These are phyloP conservation scores for Rhinatrema bivittatum DNA, from an alignment of 2,797 vertebrate genomes.

Conservation along the genomic window DNA sequence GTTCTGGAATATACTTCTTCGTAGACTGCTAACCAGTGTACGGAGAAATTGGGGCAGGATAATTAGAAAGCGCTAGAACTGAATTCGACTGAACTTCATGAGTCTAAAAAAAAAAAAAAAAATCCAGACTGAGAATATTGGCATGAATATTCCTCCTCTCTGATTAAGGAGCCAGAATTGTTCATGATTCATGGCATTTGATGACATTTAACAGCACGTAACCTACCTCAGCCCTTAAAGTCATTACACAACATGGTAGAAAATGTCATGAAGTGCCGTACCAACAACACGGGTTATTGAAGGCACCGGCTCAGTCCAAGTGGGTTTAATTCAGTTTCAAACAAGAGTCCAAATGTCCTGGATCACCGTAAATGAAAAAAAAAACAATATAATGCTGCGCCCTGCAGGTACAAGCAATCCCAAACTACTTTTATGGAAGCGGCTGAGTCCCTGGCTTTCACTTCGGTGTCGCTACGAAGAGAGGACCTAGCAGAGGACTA, in stretches of 20 bases:
- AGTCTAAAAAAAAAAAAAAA: slow-evolving; percentile 29
- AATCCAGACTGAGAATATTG: slow-evolving; percentile 40
- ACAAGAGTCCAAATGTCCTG: too few species aligned
- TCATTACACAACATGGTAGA: slow-evolving; percentile 28
- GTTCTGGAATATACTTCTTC: too few species aligned
- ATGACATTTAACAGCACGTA: slow-evolving; percentile 39
- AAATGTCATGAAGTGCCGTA: slow-evolving; percentile 37
- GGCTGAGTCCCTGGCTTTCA: too few species aligned
- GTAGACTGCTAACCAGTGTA: too few species aligned
- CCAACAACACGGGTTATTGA: slow-evolving; percentile 35
- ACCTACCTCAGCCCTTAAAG: slow-evolving; percentile 35
- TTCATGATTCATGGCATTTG: slow-evolving; percentile 43
- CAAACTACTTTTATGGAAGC: too few species aligned
- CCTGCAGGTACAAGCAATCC: too few species aligned
- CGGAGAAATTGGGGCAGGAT: too few species aligned
- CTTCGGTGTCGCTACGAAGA: too few species aligned
- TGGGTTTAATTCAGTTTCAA: slow-evolving; percentile 17
- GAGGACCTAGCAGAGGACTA: too few species aligned
- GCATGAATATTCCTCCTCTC: slow-evolving; percentile 42
- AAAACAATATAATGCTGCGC: too few species aligned
- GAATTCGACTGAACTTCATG: slow-evolving; percentile 34
- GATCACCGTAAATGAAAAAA: too few species aligned
- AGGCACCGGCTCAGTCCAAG: slow-evolving; percentile 29
- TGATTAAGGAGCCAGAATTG: slow-evolving; percentile 37
- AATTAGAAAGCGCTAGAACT: too few species aligned